phyloP scores from a whole-genome alignment of 1,140 invertebrate species.

The Ceratina calcarata region DNA sequence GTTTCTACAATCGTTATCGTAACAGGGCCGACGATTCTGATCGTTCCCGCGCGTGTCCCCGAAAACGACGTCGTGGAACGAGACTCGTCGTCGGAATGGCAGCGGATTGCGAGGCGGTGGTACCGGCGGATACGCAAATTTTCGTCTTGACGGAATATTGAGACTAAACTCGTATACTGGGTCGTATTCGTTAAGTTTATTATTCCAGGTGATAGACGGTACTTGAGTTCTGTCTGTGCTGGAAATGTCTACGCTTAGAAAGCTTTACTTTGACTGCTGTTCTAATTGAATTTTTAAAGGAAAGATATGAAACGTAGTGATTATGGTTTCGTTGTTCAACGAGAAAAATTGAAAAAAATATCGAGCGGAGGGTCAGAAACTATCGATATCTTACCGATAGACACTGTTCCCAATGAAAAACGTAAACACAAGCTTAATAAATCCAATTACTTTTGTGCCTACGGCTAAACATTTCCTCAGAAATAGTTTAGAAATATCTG shows the following conservation, averaged over 20 bases:
- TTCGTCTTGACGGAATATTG: conserved; percentile 51
- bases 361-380: background rate
- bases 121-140: conserved; percentile 64
- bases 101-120: conserved; percentile 59
- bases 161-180: conserved; percentile 28
- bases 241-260: conserved; percentile 62
- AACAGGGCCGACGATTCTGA: conserved; percentile 25
- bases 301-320: background rate
- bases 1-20: conserved; percentile 17
- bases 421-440: conserved; percentile 2
- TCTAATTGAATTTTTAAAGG: background rate
- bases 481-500: conserved; percentile 23
- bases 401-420: background rate
- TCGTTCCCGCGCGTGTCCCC: conserved; percentile 41
- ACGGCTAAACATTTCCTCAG: conserved; percentile 17
- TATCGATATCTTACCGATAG: conserved; percentile 23
- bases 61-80: conserved; percentile 60
- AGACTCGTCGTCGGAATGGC: conserved; percentile 65
- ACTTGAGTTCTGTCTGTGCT: conserved; percentile 49
- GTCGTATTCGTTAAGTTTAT: conserved; percentile 35
- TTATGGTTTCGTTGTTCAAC: too few relatives aligned
- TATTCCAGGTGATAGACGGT: conserved; percentile 13
- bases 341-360: background rate
- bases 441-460: conserved; percentile 26
- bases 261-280: conserved; percentile 25